Conservation (phyloP, 2,888 invertebrate genomes). For the Nemotelus nigrinus region DNA sequence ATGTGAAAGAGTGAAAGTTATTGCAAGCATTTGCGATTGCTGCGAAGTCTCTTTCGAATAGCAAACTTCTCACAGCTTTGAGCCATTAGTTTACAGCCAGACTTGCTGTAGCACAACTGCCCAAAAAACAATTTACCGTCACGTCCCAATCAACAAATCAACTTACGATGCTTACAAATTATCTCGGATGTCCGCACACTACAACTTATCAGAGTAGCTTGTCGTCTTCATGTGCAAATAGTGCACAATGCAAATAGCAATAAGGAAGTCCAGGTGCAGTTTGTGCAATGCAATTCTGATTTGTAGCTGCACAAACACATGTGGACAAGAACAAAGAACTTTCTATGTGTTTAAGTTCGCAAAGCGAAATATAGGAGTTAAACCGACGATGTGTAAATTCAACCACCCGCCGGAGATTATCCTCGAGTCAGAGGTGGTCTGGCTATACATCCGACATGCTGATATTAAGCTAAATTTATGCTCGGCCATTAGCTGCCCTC, state of each 20-base stretch:
- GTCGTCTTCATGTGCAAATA: constrained; percentile 29
- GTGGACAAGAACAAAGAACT: not conserved
- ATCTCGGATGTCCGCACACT: constrained; percentile 19
- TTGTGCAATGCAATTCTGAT: constrained; percentile 33
- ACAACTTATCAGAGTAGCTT: constrained; percentile 3
- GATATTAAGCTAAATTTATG: constrained; percentile 34
- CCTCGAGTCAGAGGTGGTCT: constrained; percentile 17
- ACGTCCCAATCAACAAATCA: too few species aligned
- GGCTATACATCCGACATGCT: constrained; percentile 13
- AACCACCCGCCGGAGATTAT: constrained; percentile 21
- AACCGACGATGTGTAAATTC: constrained; percentile 22
- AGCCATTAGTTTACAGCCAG: too few species aligned
- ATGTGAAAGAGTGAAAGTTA: constrained; percentile 3
- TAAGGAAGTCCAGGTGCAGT: constrained; percentile 44
- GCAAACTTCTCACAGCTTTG: too few species aligned
- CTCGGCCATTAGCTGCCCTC: not conserved
- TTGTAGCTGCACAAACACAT: constrained; percentile 36
- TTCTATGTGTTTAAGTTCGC: too few species aligned
- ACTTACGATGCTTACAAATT: constrained; percentile 31
- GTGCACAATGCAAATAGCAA: constrained; percentile 41
- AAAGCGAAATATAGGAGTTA: too few species aligned
- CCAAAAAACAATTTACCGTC: too few species aligned
- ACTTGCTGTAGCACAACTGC: too few species aligned
- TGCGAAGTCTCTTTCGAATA: too few species aligned
- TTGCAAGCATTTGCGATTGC: not conserved